Evolutionary conservation across 2,888 invertebrate genomes (phyloP), one percentile per base, ranked within the genome.

Genomic region (Ommatoiulus sabulosus): DNA sequence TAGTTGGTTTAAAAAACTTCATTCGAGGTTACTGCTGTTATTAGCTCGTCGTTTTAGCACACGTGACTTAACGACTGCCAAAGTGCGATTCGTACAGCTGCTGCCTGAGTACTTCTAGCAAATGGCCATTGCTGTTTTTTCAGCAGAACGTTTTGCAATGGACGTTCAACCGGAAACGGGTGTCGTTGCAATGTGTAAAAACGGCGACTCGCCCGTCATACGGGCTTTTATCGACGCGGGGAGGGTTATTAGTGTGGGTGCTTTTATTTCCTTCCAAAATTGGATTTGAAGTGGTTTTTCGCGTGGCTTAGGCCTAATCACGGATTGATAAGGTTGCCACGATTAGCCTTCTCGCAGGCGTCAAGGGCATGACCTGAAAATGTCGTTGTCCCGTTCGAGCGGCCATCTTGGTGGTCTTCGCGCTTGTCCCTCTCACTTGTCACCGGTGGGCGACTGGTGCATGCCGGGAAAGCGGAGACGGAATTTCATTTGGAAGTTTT

Each of bases 351-450:
- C n/a, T 63, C 7, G 63, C 63, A 63, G 63, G 63, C 63, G 63
- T 63, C 63, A 63, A 63, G 63, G 63, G 63, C 63, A 63, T n/a
- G 63, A 63, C 63, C n/a, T 63, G 63, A 63, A n/a, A 17, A n/a
- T 63, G 63, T 63, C 63, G 12, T 63, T 63, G 6, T 10, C 20
- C 63, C 63, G 63, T n/a, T n/a, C 63, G 17, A n/a, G 63, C 63
- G 2, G 20, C 63, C 63, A 63, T 63, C n/a, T 63, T 63, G 63
- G 63, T 63, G 17, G n/a, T 63, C n/a, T 17, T 63, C n/a, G n/a
- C 7, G 4, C n/a, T 63, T 5, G 63, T n/a, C 2, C 20, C 12
- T 52, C 52, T 3, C 2, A 6, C 6, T 1, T n/a, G 63, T 3
- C 10, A 3, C n/a, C 20, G 63, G 12, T n/a, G 6, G 12, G 3